Evolutionary conservation across 64 coral and sea anemone genomes (phyloP), one percentile per base, ranked within the genome.

Genomic region (Stichodactyla mertensii): DNA sequence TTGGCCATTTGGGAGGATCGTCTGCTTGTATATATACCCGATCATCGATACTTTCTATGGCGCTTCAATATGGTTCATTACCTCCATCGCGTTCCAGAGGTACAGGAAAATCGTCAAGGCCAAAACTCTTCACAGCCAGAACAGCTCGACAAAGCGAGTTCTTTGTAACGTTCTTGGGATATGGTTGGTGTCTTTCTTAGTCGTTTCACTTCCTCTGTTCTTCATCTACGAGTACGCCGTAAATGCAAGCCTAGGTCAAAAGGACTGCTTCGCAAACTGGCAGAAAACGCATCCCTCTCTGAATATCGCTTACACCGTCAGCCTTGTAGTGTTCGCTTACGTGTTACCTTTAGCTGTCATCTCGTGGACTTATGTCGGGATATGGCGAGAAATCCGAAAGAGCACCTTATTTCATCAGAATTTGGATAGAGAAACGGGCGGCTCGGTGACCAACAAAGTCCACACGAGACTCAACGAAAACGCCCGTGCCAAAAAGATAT

Each of bases 61-160:
- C 15, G 92, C 89, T 22, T 89, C 92, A 2, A 80, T 93, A 20
- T 93, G 92, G 92, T 86, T 84, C 55, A 89, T 93, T 14, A 89
- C 84, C 6, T 84, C 83, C 1, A 89, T 93, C 10, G 92, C 92
- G 6, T 45, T 93, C 0, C 86, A 93, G 28, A 81, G 92, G 55
- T 93, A 93, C 54, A 74, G 53, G 23, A 89, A 89, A 8, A 93
- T 74, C 10, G 92, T 93, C 19, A 81, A 81, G 52, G 12, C 12
- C 16, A 81, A 81, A 55, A 31, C 4, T 20, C 6, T 81, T 53
- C 51, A 53, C 0, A 16, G 78, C 7, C 28, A 51, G 2, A 52
- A 28, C 16, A 56, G 84, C 26, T 86, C 86, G 10, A 84, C 87
- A 14, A 85, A 36, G 10, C 71, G 66, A n/a, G 64, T 86, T 1